Base-by-base conservation (phyloP, 2,113 vertebrate genomes). In the Tautogolabrus adspersus region DNA sequence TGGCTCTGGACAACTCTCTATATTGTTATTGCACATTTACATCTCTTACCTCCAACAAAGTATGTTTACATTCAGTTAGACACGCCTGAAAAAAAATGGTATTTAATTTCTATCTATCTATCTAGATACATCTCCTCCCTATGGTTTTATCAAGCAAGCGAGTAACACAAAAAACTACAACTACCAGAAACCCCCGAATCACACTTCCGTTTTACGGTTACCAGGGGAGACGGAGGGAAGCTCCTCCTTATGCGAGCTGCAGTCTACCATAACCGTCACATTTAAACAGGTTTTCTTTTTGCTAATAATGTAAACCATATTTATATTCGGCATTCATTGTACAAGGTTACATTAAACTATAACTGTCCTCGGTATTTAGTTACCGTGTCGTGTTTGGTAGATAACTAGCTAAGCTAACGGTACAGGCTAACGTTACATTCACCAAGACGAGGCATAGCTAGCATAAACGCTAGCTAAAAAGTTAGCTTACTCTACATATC, bases 171-270 rank as follows among this genome's bases (percentile, higher is more conserved):
- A 75, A 77, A 84, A 91, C 91, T 92, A 92, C 92, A 91, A 80
- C 12, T 80, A 60, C 91, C 92, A 87, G 13, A 30, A 42, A 19
- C 47, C 30, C 15, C 0, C 0, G 30, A 9, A 2, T 6, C 22
- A 13, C 21, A 10, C 37, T 92, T 91, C 93, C 91, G 88, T 91
- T 87, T 70, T 82, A 67, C 71, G 79, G 95, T 95, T 94, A 92
- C 94, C 82, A 93, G n/a, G 90, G 95, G 84, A 88, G 89, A 94
- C 93, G 52, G 21, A 79, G 56, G 72, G 77, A 91, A 86, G 88
- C 76, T 67, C 16, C 63, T 67, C 9, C 9, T 10, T 58, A 18
- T 9, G 5, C 37, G 26, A 2, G 0, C 3, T 15, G 10, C 0
- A 71, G 34, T 59, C 37, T 16, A n/a, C 3, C 22, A 51, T 52